Evolutionary conservation across 2,888 invertebrate species (phyloP).

Genomic region (Laothoe populi): DNA sequence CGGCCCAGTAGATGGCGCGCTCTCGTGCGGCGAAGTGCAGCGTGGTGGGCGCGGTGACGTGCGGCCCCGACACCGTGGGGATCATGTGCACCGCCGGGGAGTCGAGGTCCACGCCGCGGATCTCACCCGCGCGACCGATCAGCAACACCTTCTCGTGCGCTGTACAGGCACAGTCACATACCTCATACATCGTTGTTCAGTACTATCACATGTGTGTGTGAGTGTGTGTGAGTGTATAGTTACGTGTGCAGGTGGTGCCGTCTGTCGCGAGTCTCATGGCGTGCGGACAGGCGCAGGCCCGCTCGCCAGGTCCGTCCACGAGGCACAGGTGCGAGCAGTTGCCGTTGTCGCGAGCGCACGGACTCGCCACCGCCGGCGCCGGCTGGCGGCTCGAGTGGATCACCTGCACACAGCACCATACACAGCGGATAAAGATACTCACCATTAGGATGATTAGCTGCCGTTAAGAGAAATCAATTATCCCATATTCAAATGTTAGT

Average conservation of each 20-base stretch:
- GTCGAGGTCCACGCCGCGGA: conserved; percentile 92
- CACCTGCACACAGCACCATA: conserved; percentile 48
- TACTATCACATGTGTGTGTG: background rate
- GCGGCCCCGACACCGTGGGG: conserved; percentile 90
- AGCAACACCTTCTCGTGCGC: conserved; percentile 92
- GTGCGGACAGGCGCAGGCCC: conserved; percentile 93
- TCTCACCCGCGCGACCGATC: conserved; percentile 90
- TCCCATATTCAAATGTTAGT: too few relatives aligned
- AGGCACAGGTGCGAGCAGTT: conserved; percentile 93
- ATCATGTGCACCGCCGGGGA: conserved; percentile 91
- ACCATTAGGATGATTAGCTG: too few relatives aligned
- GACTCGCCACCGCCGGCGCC: conserved; percentile 71
- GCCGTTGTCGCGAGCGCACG: conserved; percentile 88
- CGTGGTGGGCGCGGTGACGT: conserved; percentile 88
- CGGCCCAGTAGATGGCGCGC: conserved; percentile 91
- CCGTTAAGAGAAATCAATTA: too few relatives aligned
- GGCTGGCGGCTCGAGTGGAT: conserved; percentile 76
- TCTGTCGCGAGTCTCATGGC: conserved; percentile 91
- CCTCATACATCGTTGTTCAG: background rate
- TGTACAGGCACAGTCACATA: conserved; percentile 51
- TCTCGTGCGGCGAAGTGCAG: conserved; percentile 88
- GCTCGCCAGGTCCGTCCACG: conserved; percentile 86
- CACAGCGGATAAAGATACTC: background rate
- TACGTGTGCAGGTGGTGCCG: conserved; percentile 66
- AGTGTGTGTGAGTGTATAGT: conserved; percentile 12